These are phyloP conservation scores for Chionoecetes opilio DNA, from an alignment of 1,140 invertebrate genomes.

Conservation along the genomic window DNA sequence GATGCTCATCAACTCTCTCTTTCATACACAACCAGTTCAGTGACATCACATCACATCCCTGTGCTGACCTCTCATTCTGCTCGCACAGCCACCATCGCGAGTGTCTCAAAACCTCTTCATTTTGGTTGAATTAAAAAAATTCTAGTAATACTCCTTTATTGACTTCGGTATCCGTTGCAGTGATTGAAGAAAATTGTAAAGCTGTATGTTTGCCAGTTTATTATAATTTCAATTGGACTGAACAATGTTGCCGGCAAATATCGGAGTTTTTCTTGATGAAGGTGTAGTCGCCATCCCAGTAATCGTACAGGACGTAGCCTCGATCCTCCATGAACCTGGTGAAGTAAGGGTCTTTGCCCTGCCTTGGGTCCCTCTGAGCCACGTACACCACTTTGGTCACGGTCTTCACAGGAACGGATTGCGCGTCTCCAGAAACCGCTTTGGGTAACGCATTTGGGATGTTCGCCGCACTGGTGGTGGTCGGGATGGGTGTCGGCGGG, in stretches of 20 bases:
- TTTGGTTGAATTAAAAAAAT: too few relatives aligned
- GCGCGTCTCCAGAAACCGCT: not conserved
- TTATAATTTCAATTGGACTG: not conserved
- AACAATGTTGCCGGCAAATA: constrained; percentile 61
- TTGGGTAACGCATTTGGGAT: not conserved
- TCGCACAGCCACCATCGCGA: too few relatives aligned
- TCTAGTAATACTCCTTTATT: too few relatives aligned
- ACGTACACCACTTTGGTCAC: constrained; percentile 38
- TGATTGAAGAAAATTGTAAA: too few relatives aligned
- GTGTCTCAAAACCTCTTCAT: too few relatives aligned
- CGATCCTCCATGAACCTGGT: constrained; percentile 62
- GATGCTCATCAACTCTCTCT: too few relatives aligned
- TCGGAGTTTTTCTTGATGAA: constrained; percentile 61
- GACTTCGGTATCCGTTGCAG: too few relatives aligned
- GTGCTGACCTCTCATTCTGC: too few relatives aligned
- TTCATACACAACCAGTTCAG: too few relatives aligned
- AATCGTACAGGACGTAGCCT: constrained; percentile 67
- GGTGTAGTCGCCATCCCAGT: constrained; percentile 75
- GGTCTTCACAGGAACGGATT: not conserved
- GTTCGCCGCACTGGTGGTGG: not conserved
- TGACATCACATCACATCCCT: too few relatives aligned
- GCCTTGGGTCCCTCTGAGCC: constrained; percentile 56
- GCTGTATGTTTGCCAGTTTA: too few relatives aligned
- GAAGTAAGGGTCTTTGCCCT: constrained; percentile 61
- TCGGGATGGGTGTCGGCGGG: too few relatives aligned